Percentiles rank a stretch among this genome's conserved stretches.
Conservation (phyloP, 1,140 invertebrate species). For the Cheumatopsyche charites region DNA sequence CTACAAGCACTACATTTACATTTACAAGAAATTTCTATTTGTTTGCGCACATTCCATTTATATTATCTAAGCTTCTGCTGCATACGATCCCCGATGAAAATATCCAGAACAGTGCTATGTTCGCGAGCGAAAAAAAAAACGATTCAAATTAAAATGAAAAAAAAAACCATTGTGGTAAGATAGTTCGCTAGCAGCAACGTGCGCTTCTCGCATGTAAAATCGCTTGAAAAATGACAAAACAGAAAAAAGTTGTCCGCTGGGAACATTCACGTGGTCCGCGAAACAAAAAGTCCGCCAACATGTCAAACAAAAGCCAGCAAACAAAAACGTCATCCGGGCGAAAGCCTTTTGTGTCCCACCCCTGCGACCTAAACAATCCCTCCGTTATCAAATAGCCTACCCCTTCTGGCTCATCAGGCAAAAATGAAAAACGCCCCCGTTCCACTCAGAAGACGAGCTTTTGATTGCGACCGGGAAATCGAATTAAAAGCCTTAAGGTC, state of each 20-base stretch:
- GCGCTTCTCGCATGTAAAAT: conserved; percentile 3
- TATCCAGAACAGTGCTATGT: no score
- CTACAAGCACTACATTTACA: no score
- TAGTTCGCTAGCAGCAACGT: no score
- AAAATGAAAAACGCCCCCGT: conserved; percentile 33
- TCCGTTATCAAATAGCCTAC: conserved; percentile 35
- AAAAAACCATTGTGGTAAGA: no score
- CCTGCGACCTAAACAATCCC: neutral
- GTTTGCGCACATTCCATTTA: no score
- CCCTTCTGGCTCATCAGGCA: conserved; percentile 40
- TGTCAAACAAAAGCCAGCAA: conserved; percentile 31
- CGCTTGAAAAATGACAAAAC: conserved; percentile 8
- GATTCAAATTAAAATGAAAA: no score
- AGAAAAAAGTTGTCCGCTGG: conserved; percentile 18
- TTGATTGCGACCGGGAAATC: conserved; percentile 43
- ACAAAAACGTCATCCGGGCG: conserved; percentile 32
- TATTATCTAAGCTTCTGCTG: no score
- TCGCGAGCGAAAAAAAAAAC: no score
- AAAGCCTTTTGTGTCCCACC: conserved; percentile 17
- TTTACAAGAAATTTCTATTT: no score
- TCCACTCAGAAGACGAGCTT: conserved; percentile 33
- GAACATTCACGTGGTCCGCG: conserved; percentile 10
- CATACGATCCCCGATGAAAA: no score
- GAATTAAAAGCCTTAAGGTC: conserved; percentile 45
- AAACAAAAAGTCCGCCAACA: conserved; percentile 30